Base-by-base conservation (phyloP, 2,797 vertebrate species). In the Dendrocincla tyrannina region DNA sequence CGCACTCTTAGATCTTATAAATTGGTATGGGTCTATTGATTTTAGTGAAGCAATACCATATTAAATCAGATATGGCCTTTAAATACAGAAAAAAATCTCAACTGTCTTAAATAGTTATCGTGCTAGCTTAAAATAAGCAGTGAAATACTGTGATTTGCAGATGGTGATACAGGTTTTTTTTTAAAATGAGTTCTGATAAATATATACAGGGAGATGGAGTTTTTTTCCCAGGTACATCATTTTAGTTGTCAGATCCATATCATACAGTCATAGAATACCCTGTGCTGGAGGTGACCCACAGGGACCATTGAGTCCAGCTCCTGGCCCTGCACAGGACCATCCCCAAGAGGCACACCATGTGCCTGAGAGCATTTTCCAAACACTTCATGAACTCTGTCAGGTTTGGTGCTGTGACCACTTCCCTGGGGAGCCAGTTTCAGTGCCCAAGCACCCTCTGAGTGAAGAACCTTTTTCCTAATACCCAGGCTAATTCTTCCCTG, bases 291-390 rank as follows among this genome's bases (percentile, higher is more conserved):
- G 13, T 69, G 42, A 20, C 2, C 1, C 41, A 24, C 8, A 11
- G 24, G 35, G 22, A 14, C 55, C 7, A 18, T 13, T 1, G 7
- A 46, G 7, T 47, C 62, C 41, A 35, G 0, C 25, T 47, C 17
- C 47, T 41, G 62, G 3, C 18, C 32, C 5, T 83, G 23, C 42
- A 25, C 7, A 50, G 42, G 11, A 63, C 64, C 56, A n/a, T 41
- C 2, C 44, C 28, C 28, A 22, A 30, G 13, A 3, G 5, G 44
- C 24, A 17, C 37, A 12, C 9, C 5, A 2, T 9, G 42, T 63
- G n/a, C 56, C 37, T 63, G 49, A 70, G 42, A 56, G 23, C 4
- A 0, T 22, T 56, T 23, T 20, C 32, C 42, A 44, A 63, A 37
- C 2, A 3, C 2, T 50, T 30, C 32, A 63, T 76, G 28, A 2